phyloP scores from a whole-genome alignment of 2,888 invertebrate species.

The Caenorhabditis japonica region DNA sequence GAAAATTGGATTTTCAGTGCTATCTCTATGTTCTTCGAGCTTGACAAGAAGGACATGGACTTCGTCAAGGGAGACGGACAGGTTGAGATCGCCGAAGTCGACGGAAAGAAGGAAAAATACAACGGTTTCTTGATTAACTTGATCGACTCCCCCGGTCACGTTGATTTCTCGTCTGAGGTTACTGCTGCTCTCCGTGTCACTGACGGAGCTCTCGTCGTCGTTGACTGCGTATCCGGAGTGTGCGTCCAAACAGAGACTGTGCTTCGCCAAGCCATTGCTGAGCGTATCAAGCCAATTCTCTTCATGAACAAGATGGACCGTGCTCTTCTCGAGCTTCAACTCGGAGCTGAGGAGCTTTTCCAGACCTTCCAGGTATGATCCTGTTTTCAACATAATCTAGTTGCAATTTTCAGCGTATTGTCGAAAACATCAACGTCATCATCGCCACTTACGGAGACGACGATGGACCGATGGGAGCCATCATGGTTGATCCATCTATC shows the following conservation, averaged over 20 bases:
- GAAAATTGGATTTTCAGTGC: slow-evolving; percentile 82
- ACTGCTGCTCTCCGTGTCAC: slow-evolving; percentile 99
- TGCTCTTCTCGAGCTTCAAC: slow-evolving; percentile 94
- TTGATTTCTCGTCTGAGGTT: slow-evolving; percentile 95
- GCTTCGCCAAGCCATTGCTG: slow-evolving; percentile 98
- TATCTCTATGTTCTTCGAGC: slow-evolving; percentile 98
- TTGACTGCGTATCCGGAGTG: slow-evolving; percentile 99
- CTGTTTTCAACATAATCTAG: not conserved
- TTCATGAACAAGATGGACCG: slow-evolving; percentile 99
- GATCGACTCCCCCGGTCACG: slow-evolving; percentile 99
- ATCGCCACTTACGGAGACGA: slow-evolving; percentile 99
- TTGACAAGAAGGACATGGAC: slow-evolving; percentile 91
- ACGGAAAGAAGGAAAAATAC: slow-evolving; percentile 85
- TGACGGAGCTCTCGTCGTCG: slow-evolving; percentile 98
- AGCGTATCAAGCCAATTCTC: slow-evolving; percentile 98
- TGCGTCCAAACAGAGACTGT: slow-evolving; percentile 99
- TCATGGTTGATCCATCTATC: slow-evolving; percentile 95
- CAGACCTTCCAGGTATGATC: slow-evolving; percentile 85
- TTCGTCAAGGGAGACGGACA: slow-evolving; percentile 84
- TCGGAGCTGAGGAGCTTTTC: slow-evolving; percentile 95
- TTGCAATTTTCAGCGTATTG: slow-evolving; percentile 86
- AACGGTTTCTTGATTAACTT: slow-evolving; percentile 98
- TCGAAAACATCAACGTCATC: slow-evolving; percentile 99
- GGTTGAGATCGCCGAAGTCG: slow-evolving; percentile 62
- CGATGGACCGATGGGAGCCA: slow-evolving; percentile 98